Base-by-base conservation (phyloP, 2,888 invertebrate genomes). In the Cerastis leucographa region DNA sequence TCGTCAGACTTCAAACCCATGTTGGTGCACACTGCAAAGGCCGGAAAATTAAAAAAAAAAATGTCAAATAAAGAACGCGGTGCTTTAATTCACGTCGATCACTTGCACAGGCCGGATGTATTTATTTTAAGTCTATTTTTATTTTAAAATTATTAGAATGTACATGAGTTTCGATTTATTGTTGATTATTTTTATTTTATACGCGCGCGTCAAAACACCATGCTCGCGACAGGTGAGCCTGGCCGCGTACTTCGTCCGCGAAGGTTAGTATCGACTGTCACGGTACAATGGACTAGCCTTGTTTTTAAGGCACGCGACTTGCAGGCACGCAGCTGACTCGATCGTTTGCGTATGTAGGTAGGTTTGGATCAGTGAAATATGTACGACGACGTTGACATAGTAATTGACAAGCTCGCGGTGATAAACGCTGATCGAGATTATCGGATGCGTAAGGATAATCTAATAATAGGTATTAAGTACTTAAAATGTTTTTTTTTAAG, bases 1-100 rank as follows among this genome's bases (percentile, higher is more conserved):
- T 96, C 96, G 85, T 96, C 96, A 72, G 93, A 90, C 87, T 94
- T 96, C 90, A 97, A 93, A 91, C 96, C 96, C 96, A 96, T 96
- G 92, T 92, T 94, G 92, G 92, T 94, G 25, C 29, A 17, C 95
- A 95, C 96, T 91, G 91, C 71, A 79, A 79, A 44, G 74, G 62
- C 11, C 65, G 85, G 74, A 87, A 78, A 88, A 83, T 87, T 80
- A 81, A 82, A 83, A 81, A 80, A 74, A 56, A 71, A 71, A 56
- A 89, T 85, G 85, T 86, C 78, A 88, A 88, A 89, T 73, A 78
- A 85, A 69, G 85, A 87, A 87, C 87, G 85, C 80, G 61, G 3
- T 78, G 70, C 76, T 86, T 72, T 66, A 76, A 76, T 85, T 85
- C 84, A 85, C 74, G 80, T 66, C 64, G 51, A 56, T 74, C 87